A percentile compares a stretch with the other conserved stretches of the same genome.
These are phyloP conservation scores for Perca schrenkii DNA, from an alignment of 2,113 vertebrate species.

Conservation along the genomic window DNA sequence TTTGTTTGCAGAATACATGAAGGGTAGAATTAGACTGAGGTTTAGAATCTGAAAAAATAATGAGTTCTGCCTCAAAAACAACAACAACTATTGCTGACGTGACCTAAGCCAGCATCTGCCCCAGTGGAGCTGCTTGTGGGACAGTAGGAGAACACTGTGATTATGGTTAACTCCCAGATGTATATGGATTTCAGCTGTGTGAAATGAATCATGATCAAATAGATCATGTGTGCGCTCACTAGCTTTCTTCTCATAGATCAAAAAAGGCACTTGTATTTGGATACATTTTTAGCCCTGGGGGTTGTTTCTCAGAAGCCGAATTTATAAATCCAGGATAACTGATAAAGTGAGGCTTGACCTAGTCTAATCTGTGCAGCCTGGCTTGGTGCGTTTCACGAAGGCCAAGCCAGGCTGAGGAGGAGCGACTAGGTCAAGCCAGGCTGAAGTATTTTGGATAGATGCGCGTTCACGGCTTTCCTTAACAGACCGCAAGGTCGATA, in stretches of 20 bases:
- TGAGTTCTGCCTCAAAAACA: not conserved
- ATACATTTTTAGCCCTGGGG: not conserved
- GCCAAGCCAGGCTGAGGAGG: too few relatives aligned
- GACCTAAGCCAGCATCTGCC: not conserved
- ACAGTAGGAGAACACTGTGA: not conserved
- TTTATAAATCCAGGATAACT: too few relatives aligned
- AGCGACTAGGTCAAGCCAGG: too few relatives aligned
- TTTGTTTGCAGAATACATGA: not conserved
- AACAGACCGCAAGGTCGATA: too few relatives aligned
- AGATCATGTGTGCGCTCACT: not conserved
- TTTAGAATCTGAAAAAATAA: not conserved
- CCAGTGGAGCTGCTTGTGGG: not conserved
- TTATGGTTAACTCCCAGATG: slow-evolving; percentile 5
- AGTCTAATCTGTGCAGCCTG: too few relatives aligned
- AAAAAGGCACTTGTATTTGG: not conserved
- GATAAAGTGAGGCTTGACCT: too few relatives aligned
- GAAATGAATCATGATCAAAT: not conserved
- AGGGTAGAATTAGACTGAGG: not conserved
- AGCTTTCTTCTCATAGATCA: not conserved
- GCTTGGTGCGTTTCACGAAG: too few relatives aligned
- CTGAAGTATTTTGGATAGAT: too few relatives aligned
- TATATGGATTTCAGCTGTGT: not conserved
- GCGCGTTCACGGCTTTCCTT: too few relatives aligned
- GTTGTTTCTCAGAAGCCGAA: too few relatives aligned
- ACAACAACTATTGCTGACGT: not conserved